phyloP scores from a whole-genome alignment of 92 coral and sea anemone genomes.

The Nematostella vectensis region DNA sequence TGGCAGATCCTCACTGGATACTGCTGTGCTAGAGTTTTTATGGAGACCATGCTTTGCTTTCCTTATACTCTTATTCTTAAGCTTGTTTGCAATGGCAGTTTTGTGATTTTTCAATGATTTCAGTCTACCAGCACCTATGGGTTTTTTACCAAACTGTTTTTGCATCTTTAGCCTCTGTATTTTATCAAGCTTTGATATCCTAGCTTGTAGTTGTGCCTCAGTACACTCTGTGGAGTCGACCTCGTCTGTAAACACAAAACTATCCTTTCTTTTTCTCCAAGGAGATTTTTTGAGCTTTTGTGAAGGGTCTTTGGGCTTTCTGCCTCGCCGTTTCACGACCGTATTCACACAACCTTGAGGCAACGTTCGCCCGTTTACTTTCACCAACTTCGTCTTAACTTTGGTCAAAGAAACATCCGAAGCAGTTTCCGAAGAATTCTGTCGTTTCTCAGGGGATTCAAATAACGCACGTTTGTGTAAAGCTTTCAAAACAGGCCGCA shows the following conservation, averaged over 20 bases:
- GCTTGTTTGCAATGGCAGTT: slow-evolving; percentile 45
- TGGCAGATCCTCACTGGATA: slow-evolving; percentile 2
- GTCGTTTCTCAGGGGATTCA: slow-evolving; percentile 43
- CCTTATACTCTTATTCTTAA: slow-evolving; percentile 68
- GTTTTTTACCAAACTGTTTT: slow-evolving; percentile 45
- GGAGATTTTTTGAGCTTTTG: slow-evolving; percentile 19
- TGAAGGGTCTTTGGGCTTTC: slow-evolving; percentile 48
- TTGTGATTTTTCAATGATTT: slow-evolving; percentile 31
- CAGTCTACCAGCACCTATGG: slow-evolving; percentile 49
- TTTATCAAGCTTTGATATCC: slow-evolving; percentile 45
- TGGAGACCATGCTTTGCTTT: slow-evolving; percentile 45
- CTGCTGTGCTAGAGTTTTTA: slow-evolving; percentile 21
- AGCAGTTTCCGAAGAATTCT: slow-evolving; percentile 31
- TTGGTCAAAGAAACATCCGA: slow-evolving; percentile 30
- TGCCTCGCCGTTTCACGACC: slow-evolving; percentile 60
- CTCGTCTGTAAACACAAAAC: slow-evolving; percentile 60
- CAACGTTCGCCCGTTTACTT: slow-evolving; percentile 52
- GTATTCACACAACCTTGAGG: slow-evolving; percentile 34
- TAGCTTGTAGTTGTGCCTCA: slow-evolving; percentile 28
- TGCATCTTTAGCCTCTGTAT: slow-evolving; percentile 26
- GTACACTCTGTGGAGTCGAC: slow-evolving; percentile 30
- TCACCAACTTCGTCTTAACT: slow-evolving; percentile 50
- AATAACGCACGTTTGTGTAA: slow-evolving; percentile 58
- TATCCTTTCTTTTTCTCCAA: slow-evolving; percentile 40
- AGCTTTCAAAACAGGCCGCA: slow-evolving; percentile 86